phyloP scores from a whole-genome alignment of 2,888 invertebrate species.

The Marronus borbonicus region DNA sequence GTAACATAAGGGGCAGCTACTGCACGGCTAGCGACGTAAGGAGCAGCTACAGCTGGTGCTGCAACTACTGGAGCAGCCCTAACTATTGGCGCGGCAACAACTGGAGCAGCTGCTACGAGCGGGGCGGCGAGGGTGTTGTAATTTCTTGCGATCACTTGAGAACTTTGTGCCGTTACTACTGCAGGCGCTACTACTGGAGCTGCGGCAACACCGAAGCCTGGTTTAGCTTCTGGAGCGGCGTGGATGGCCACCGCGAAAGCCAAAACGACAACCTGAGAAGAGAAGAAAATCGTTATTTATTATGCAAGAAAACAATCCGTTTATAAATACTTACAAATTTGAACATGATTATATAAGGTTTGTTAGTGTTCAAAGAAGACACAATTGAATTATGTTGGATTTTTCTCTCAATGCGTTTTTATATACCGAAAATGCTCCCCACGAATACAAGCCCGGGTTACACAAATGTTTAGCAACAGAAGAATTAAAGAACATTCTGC shows the following conservation, averaged over 20 bases:
- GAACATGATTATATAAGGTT: constrained; percentile 43
- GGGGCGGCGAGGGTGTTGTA: constrained; percentile 75
- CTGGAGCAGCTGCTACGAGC: constrained; percentile 59
- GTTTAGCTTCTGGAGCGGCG: constrained; percentile 62
- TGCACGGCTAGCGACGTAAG: constrained; percentile 66
- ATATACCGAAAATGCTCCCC: constrained; percentile 38
- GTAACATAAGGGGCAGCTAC: constrained; percentile 42
- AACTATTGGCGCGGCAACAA: constrained; percentile 66
- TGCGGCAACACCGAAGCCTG: constrained; percentile 63
- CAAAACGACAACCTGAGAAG: constrained; percentile 47
- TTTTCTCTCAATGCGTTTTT: constrained; percentile 29
- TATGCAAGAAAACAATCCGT: neutral
- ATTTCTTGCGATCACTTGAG: constrained; percentile 77
- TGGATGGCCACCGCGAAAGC: constrained; percentile 56
- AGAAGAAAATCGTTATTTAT: neutral
- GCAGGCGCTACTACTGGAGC: constrained; percentile 61
- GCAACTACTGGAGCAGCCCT: constrained; percentile 64
- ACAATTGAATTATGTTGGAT: constrained; percentile 38
- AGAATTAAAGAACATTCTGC: constrained; percentile 12
- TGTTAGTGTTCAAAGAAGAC: constrained; percentile 27
- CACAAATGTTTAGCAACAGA: constrained; percentile 34
- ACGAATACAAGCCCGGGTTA: constrained; percentile 30
- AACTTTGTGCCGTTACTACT: constrained; percentile 77
- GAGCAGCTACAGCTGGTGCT: constrained; percentile 66
- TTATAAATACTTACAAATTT: constrained; percentile 48